A percentile compares a stretch with the other conserved stretches of the same genome.
These are phyloP conservation scores for Yoshiicerus persimilis DNA, from an alignment of 1,140 invertebrate species.

Conservation along the genomic window DNA sequence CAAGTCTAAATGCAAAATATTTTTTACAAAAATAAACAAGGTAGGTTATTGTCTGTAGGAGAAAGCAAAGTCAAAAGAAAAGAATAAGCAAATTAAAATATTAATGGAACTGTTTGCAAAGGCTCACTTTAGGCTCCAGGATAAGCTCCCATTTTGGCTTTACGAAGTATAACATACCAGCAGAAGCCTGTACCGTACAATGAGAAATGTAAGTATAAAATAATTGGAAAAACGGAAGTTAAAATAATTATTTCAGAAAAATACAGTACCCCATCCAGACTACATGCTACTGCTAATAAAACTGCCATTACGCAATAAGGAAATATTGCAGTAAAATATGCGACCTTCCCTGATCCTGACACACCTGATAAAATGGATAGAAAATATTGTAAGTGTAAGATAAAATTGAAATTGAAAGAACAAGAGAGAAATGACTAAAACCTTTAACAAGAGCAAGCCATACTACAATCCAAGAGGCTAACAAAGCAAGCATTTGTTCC, in stretches of 20 bases:
- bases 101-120: neutral
- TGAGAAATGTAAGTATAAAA: neutral
- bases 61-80: too few species aligned
- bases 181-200: neutral
- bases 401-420: too few species aligned
- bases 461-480: constrained; percentile 73
- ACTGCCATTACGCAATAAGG: neutral
- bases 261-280: neutral
- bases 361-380: too few species aligned
- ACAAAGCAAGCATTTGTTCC: constrained; percentile 71
- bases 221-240: neutral
- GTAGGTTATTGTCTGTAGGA: too few species aligned
- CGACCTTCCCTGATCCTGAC: constrained; percentile 71
- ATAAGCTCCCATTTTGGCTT: constrained; percentile 26
- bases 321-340: constrained; percentile 12
- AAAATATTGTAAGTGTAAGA: too few species aligned
- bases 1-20: constrained; percentile 56
- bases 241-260: neutral
- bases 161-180: constrained; percentile 58
- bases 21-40: neutral
- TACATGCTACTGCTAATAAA: neutral
- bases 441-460: constrained; percentile 74
- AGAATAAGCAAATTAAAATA: neutral
- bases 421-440: too few species aligned
- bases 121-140: neutral